Conservation (phyloP, 2,797 vertebrate species). For the Periparus ater region DNA sequence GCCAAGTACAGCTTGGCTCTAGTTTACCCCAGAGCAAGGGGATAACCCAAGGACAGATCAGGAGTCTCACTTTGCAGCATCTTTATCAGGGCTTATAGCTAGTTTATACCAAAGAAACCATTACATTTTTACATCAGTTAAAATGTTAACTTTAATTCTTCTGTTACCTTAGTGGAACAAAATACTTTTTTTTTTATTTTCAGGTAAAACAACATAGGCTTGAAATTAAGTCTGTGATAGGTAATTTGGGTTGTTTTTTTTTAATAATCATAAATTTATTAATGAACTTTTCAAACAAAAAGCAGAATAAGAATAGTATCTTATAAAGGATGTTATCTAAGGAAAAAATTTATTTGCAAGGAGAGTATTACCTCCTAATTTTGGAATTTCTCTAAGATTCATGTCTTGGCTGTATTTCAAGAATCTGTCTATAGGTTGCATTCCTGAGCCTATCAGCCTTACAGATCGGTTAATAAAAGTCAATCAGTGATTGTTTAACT, state of each 20-base stretch:
- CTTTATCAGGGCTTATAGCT: not conserved
- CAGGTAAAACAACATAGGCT: not conserved
- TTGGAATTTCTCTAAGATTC: constrained; percentile 77
- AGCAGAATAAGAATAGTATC: constrained; percentile 44
- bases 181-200: not conserved
- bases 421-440: constrained; percentile 79
- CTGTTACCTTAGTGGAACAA: not conserved
- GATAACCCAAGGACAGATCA: not conserved
- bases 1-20: not conserved
- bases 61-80: not conserved
- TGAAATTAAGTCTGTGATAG: constrained; percentile 20
- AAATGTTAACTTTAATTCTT: not conserved
- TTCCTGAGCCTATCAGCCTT: constrained; percentile 81
- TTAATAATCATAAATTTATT: constrained; percentile 62
- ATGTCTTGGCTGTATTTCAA: constrained; percentile 76
- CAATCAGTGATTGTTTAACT: constrained; percentile 80
- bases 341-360: constrained; percentile 21
- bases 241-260: not conserved
- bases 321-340: constrained; percentile 26
- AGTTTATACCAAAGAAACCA: not conserved
- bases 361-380: constrained; percentile 55
- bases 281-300: constrained; percentile 56
- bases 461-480: constrained; percentile 86
- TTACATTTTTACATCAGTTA: not conserved
- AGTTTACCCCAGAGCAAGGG: not conserved